These are phyloP conservation scores for Hipparchia sbordonii DNA, from an alignment of 2,888 invertebrate genomes.

Conservation along the genomic window DNA sequence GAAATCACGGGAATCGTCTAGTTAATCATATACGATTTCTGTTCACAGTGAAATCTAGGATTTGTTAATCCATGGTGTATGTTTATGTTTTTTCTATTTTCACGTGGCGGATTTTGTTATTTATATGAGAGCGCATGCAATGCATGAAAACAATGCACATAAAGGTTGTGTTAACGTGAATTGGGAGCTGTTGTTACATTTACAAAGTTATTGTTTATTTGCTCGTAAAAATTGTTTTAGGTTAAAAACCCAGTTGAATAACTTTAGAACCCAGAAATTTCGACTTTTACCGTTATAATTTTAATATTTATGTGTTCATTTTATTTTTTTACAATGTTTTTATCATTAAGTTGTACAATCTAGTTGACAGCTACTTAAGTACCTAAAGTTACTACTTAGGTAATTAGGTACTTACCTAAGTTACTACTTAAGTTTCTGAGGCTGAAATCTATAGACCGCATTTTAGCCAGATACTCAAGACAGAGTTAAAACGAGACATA, in stretches of 20 bases:
- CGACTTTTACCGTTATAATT: background rate
- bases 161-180: background rate
- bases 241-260: too few species aligned
- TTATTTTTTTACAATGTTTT: too few species aligned
- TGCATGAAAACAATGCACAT: constrained; percentile 9
- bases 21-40: too few species aligned
- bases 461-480: too few species aligned
- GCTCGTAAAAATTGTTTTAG: background rate
- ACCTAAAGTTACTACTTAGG: too few species aligned
- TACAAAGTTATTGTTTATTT: background rate
- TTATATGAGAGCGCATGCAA: constrained; percentile 9
- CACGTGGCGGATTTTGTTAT: background rate
- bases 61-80: background rate
- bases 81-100: background rate
- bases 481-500: too few species aligned
- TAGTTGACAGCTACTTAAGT: too few species aligned
- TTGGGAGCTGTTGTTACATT: background rate
- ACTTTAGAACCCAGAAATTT: background rate
- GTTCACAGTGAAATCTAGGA: background rate
- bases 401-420: too few species aligned
- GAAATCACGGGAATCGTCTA: too few species aligned
- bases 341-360: too few species aligned
- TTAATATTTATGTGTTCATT: background rate
- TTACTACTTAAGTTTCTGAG: too few species aligned
- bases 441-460: too few species aligned